Conservation (phyloP, 2,797 vertebrate genomes). For the Artibeus jamaicensis region DNA sequence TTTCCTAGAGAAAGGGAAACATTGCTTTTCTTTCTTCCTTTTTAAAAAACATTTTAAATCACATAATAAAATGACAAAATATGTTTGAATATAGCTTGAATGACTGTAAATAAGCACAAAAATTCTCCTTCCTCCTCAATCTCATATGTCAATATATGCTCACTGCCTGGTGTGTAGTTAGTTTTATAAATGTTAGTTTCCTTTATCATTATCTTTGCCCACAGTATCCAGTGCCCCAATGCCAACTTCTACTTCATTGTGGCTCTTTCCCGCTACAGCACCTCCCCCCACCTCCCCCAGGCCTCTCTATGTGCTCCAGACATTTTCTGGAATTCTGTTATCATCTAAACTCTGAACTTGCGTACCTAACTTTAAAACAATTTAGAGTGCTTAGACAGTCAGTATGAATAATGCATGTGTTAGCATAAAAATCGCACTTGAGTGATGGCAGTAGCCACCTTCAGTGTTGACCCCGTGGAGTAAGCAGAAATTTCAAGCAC, state of each 20-base stretch:
- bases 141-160: neutral
- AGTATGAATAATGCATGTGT: neutral
- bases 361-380: neutral
- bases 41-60: neutral
- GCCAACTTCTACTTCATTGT: neutral
- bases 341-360: slow-evolving; percentile 13
- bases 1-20: neutral
- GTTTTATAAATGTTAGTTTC: neutral
- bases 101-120: neutral
- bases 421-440: neutral
- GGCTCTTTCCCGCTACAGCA: neutral
- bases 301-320: neutral
- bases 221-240: neutral
- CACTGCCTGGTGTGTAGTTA: neutral
- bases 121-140: neutral
- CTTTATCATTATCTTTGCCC: neutral
- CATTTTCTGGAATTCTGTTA: neutral
- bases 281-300: neutral
- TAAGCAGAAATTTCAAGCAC: neutral
- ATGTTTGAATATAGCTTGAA: neutral
- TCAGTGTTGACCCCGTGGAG: neutral
- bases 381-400: neutral
- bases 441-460: neutral
- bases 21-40: neutral
- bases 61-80: neutral